Conservation (phyloP, 2,797 vertebrate genomes). For the Allobates femoralis region DNA sequence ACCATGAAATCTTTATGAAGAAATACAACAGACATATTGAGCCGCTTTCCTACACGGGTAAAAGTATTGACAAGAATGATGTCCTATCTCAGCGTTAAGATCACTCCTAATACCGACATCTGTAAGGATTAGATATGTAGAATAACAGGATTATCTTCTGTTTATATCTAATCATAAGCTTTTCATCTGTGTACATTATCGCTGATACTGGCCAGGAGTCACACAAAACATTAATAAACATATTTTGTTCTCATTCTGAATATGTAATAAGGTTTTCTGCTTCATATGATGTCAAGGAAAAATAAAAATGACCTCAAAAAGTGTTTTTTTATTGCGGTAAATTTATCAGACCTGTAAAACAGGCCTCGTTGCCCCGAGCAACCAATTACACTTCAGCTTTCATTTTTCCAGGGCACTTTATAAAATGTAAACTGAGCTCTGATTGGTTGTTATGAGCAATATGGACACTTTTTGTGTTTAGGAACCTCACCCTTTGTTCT, state of each 20-base stretch:
- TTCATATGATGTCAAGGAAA: background rate
- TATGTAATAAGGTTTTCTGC: background rate
- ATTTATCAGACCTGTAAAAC: too few species aligned
- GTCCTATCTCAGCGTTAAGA: conserved; percentile 7
- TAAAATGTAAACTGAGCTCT: too few species aligned
- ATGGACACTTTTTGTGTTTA: too few species aligned
- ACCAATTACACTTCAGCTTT: too few species aligned
- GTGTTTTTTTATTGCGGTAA: background rate
- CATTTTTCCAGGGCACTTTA: too few species aligned
- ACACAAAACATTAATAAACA: background rate
- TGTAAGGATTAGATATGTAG: conserved; percentile 4
- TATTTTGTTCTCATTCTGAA: background rate
- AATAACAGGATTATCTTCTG: background rate
- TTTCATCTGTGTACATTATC: background rate
- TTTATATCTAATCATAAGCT: background rate
- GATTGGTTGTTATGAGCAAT: too few species aligned
- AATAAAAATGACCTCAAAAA: background rate
- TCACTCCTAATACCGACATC: conserved; percentile 6
- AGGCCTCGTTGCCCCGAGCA: too few species aligned
- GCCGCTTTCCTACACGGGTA: background rate
- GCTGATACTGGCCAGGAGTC: background rate
- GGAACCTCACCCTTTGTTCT: too few species aligned
- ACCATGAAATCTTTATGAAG: conserved; percentile 36
- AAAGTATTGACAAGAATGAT: conserved; percentile 29
- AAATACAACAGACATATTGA: conserved; percentile 33